phyloP scores from a whole-genome alignment of 2,113 vertebrate genomes.

The Rynchops niger region DNA sequence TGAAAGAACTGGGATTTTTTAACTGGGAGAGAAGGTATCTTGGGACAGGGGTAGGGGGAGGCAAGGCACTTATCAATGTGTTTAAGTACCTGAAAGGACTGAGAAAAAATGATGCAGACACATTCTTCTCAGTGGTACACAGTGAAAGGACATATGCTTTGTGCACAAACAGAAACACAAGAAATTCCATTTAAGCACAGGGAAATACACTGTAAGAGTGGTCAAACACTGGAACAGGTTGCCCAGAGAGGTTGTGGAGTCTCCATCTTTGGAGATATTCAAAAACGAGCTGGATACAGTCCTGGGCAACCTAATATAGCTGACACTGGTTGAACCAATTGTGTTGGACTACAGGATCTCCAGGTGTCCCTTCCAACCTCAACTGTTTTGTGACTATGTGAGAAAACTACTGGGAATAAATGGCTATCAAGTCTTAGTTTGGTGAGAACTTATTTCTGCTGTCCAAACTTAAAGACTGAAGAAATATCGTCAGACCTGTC shows the following conservation, averaged over 20 bases:
- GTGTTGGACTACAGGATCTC: background rate
- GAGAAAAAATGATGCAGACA: background rate
- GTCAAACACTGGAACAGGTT: background rate
- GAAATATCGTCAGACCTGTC: background rate
- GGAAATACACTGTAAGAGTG: background rate
- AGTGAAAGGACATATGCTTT: background rate
- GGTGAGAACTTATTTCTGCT: background rate
- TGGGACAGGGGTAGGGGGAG: rapidly evolving
- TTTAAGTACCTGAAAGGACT: background rate
- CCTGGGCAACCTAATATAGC: background rate
- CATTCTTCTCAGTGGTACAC: background rate
- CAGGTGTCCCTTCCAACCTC: background rate
- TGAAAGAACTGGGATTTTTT: background rate
- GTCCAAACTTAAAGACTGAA: background rate
- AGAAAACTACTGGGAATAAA: background rate
- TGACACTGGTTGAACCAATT: background rate
- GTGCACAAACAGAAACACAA: background rate
- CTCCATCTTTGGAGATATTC: background rate
- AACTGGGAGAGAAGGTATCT: background rate
- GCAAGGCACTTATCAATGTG: background rate
- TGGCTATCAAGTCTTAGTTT: background rate
- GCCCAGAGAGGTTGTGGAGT: background rate
- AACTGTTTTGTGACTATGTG: background rate
- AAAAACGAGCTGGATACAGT: background rate
- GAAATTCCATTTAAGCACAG: background rate